Evolutionary conservation across 2,113 vertebrate genomes (phyloP).

Genomic region (Hippocampus mohnikei): DNA sequence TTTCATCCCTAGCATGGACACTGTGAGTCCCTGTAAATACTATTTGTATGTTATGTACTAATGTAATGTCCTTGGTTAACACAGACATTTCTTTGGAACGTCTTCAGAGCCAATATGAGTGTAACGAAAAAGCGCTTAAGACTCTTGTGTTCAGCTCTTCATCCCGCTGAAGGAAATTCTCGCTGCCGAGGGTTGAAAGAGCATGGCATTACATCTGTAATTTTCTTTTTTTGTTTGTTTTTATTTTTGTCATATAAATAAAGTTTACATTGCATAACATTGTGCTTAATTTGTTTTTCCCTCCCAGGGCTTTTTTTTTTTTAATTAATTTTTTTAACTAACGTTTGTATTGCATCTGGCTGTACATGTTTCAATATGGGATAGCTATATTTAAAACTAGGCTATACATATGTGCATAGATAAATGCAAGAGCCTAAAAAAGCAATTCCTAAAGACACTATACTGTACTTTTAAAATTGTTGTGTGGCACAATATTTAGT

Average conservation of each 20-base stretch:
- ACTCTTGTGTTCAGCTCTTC: conserved; percentile 70
- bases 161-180: conserved; percentile 74
- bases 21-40: conserved; percentile 49
- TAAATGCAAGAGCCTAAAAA: too few relatives aligned
- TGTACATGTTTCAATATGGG: not conserved
- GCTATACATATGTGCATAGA: too few relatives aligned
- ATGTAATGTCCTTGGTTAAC: conserved; percentile 27
- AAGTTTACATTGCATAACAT: conserved; percentile 83
- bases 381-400: too few relatives aligned
- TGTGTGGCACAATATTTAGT: too few relatives aligned
- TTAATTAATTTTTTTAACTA: too few relatives aligned
- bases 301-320: conserved; percentile 1
- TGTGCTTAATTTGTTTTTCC: conserved; percentile 49
- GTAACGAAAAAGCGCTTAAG: conserved; percentile 3
- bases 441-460: too few relatives aligned
- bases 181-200: conserved; percentile 77
- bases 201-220: conserved; percentile 87
- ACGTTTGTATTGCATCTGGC: not conserved
- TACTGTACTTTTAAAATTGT: too few relatives aligned
- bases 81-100: conserved; percentile 17
- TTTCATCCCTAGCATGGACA: not conserved
- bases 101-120: conserved; percentile 12
- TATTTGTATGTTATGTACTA: conserved; percentile 27
- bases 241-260: conserved; percentile 90
- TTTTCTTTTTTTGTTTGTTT: conserved; percentile 44